Percentiles rank a stretch among this genome's conserved stretches.
These are phyloP conservation scores for Amaurobius ferox DNA, from an alignment of 2,888 invertebrate species.

Conservation along the genomic window DNA sequence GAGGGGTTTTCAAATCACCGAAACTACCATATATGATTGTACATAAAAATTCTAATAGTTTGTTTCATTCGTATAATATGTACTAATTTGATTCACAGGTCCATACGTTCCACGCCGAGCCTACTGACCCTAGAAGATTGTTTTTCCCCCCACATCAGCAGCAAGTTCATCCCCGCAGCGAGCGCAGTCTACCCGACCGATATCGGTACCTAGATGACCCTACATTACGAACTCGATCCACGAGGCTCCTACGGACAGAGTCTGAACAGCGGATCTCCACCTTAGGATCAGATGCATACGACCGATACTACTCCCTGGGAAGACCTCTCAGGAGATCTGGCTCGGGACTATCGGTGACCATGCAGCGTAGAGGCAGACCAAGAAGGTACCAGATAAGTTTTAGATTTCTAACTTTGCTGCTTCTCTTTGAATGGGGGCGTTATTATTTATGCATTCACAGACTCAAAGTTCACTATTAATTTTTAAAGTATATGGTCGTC, in stretches of 20 bases:
- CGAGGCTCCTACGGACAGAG: slow-evolving; percentile 87
- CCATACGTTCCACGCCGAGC: slow-evolving; percentile 69
- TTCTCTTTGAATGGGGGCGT: too few relatives aligned
- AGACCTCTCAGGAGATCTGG: slow-evolving; percentile 63
- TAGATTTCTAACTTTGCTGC: too few relatives aligned
- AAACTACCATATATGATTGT: too few relatives aligned
- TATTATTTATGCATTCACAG: too few relatives aligned
- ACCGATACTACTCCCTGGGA: slow-evolving; percentile 61
- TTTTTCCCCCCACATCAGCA: slow-evolving; percentile 51
- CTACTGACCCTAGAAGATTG: slow-evolving; percentile 56
- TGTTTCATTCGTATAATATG: too few relatives aligned
- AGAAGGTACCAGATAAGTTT: slow-evolving; percentile 56
- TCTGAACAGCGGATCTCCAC: slow-evolving; percentile 86
- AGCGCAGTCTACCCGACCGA: slow-evolving; percentile 75
- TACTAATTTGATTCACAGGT: slow-evolving; percentile 81
- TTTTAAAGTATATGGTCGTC: too few relatives aligned
- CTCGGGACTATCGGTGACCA: slow-evolving; percentile 61
- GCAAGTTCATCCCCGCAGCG: slow-evolving; percentile 65
- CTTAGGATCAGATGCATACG: slow-evolving; percentile 58
- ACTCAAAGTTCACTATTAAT: too few relatives aligned
- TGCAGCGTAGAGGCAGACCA: slow-evolving; percentile 61
- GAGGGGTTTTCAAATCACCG: too few relatives aligned
- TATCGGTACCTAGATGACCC: slow-evolving; percentile 75
- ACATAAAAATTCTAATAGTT: too few relatives aligned
- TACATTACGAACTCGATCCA: slow-evolving; percentile 74